Base-by-base conservation (phyloP, 2,888 invertebrate genomes). In the Argynnis bischoffii region DNA sequence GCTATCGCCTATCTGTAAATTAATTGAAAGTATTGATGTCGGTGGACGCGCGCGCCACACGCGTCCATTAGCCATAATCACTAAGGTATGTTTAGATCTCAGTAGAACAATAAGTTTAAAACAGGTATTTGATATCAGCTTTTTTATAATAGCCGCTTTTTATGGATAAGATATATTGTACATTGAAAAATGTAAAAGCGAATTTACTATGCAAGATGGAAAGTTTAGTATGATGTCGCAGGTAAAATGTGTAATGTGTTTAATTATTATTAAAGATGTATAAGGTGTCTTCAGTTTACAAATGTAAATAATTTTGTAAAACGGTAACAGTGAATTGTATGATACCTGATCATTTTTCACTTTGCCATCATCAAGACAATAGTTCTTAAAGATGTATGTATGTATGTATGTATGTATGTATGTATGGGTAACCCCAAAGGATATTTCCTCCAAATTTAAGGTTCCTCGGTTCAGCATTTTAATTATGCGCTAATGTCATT, bases 71-170 rank as follows among this genome's bases (percentile, higher is more conserved):
- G 88, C 88, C 89, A 88, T 88, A 84, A 81, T 79, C 78, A 73
- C 67, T 76, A 78, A 84, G 73, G 79, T 85, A 84, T 85, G 81
- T 83, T 80, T 82, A 88, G 90, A 90, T 90, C 90, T 90, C 90
- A 89, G 81, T 90, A 90, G 86, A 75, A 79, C 78, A 75, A 74
- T 88, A 88, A 88, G 88, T 81, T 80, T 75, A 80, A 76, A 47
- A 78, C 75, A 79, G 78, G 78, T 77, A 73, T 74, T 69, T 69
- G 68, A 72, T 70, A 74, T 70, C 72, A 74, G 57, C 72, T 71
- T 75, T 77, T 72, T 71, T 69, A 73, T 59, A 67, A 55, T 73
- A 61, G 72, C 70, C 71, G 66, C 69, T 67, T 64, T 67, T 55
- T 55, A 41, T 14, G 26, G n/a, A 35, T 63, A 59, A 26, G 18